Evolutionary conservation across 2,888 invertebrate genomes (phyloP), one percentile per base, ranked within the genome.

Genomic region (Blera fallax): DNA sequence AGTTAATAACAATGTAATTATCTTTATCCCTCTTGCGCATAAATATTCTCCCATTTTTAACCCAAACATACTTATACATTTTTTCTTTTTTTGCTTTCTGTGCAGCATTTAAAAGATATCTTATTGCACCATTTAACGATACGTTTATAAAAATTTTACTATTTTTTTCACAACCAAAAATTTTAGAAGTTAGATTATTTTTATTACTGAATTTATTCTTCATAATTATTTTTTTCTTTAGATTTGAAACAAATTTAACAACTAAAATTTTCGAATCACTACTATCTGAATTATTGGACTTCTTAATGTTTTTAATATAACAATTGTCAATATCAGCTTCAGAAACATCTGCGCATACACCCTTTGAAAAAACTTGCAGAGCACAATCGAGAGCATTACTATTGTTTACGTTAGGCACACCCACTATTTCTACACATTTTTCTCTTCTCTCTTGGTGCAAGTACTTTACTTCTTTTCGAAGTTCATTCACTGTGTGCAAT

Each of bases 201-300:
- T 34, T 34, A 10, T 8, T 10, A 34, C 34, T 34, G 11, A 34
- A 3, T 34, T 34, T 34, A 10, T 34, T 34, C 1, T 10, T 34
- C 43, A 62, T 62, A n/a, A 62, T 27, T 8, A n/a, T 2, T 14
- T 60, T n/a, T 24, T 60, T 60, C 11, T 60, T 60, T n/a, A 60
- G 14, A 4, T 43, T 40, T 7, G 60, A 62, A 7, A 40, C n/a
- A 40, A 14, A 43, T 43, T 62, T 27, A 43, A 62, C 60, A 11
- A 58, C 37, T 37, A 54, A 29, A 54, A 54, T 21, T 0, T 10
- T 21, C 8, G 48, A 24, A 21, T 18, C 11, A 37, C 11, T 58
- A 37, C 10, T 18, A 5, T 18, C 18, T 37, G 58, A 11, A 37
- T 58, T 58, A 11, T 58, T 58, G 37, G 18, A 11, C 34, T 58